A percentile compares a stretch with the other conserved stretches of the same genome.
Conservation (phyloP, 2,888 invertebrate genomes). For the Rhyacophila evoluta region DNA sequence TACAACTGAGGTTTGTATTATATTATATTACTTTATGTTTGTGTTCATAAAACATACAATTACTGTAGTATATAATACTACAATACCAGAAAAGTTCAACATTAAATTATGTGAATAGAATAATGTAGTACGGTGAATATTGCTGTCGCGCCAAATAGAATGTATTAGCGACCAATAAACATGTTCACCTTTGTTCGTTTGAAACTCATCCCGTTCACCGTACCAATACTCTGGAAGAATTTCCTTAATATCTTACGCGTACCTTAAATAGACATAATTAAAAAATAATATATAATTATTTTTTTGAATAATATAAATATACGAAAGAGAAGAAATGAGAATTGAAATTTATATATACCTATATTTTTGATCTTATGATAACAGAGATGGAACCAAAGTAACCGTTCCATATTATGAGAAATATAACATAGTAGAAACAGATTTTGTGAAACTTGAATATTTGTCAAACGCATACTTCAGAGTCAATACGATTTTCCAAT, state of each 20-base stretch:
- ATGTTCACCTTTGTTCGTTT: not conserved
- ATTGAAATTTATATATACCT: slow-evolving; percentile 15
- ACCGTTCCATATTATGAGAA: not conserved
- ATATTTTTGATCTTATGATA: slow-evolving; percentile 6
- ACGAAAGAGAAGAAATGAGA: not conserved
- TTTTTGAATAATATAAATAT: slow-evolving; percentile 13
- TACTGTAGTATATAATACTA: not conserved
- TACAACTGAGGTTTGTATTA: not conserved
- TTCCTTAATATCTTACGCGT: slow-evolving; percentile 32
- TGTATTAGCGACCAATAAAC: no score
- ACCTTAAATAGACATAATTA: slow-evolving; percentile 35
- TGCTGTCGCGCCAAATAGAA: not conserved
- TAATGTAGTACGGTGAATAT: not conserved
- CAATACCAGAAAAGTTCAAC: not conserved
- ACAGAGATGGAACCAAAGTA: not conserved
- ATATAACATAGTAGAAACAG: not conserved
- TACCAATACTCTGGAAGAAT: slow-evolving; percentile 25
- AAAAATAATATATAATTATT: slow-evolving; percentile 19
- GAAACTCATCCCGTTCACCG: not conserved
- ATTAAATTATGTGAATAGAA: not conserved
- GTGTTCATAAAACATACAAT: no score
- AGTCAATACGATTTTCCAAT: no score
- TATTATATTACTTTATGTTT: not conserved
- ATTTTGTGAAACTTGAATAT: not conserved
- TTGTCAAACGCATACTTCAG: not conserved